Evolutionary conservation across 1,140 invertebrate genomes (phyloP), one percentile per base, ranked within the genome.

Genomic region (Lysiphlebus fabarum): DNA sequence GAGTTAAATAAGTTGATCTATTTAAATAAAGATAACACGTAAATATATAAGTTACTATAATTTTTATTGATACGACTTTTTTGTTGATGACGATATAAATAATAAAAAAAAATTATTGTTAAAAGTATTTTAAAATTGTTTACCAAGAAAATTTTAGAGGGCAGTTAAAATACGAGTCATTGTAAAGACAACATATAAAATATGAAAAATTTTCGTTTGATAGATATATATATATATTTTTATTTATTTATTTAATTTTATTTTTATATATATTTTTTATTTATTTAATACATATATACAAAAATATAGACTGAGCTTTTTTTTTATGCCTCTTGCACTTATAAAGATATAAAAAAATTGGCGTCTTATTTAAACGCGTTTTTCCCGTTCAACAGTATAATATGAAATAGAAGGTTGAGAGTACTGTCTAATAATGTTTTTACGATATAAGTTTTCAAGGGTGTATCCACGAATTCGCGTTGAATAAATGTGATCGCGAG

Each of bases 291-390:
- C 60, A 62, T 45, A 67, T 17, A n/a, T n/a, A 26, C 17, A 4
- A 48, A 36, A 40, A 53, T 56, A 47, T 49, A 40, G 49, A 56
- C n/a, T 49, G 36, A 14, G 43, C 8, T 7, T 12, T 37, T 49
- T 53, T 67, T 69, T 64, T 72, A 70, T 65, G 63, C 65, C 61
- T 53, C 58, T 64, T 64, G 58, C 66, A 62, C 65, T 71, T 63
- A 62, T 51, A 55, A 45, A 49, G 50, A 55, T 65, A 67, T 68
- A 72, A 75, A 67, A 75, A 72, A 76, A 72, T 67, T 67, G 57
- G 67, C 71, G 64, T 77, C 75, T 76, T 76, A 77, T 71, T 78
- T 77, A 77, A 77, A 78, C 69, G 70, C 64, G n/a, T 62, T 62
- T 57, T 14, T 42, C 36, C 66, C 63, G 62, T 69, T 65, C 56